Evolutionary conservation across 2,888 invertebrate genomes (phyloP), one percentile per base, ranked within the genome.

Genomic region (Plebejus argus): DNA sequence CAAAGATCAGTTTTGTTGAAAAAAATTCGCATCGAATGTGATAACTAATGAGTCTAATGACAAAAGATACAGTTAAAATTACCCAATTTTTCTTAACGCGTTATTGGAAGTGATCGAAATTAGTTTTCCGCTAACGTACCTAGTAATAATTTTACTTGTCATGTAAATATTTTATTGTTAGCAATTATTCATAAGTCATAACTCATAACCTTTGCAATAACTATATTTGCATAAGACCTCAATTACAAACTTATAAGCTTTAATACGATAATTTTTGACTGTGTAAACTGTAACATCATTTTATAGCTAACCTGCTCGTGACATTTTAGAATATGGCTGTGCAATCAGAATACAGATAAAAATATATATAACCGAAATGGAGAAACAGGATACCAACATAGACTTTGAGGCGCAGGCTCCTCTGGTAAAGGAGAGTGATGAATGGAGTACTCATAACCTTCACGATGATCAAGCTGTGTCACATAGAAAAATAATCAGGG

Each of bases 401-500:
- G 74, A 74, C 20, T 74, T 74, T 53, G 74, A 45, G 12, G 74
- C 53, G 8, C 53, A 74, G n/a, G 20, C 7, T 5, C 74, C 74
- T 23, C 15, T 74, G 23, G 72, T 72, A 12, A 74, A 53, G 28
- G 74, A 74, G 18, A 28, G 15, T 28, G 53, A 23, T 28, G 28
- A 74, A 28, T 74, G 74, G 74, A 74, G 74, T 23, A 53, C 18
- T 23, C 49, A 74, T 74, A 23, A 23, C 5, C 53, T 49, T 12
- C 28, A 45, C 8, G 53, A 74, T 28, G 86, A 83, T 77, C 86
- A 88, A 79, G 83, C 84, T 81, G 82, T 87, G 76, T 86, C 90
- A 78, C 91, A 92, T 83, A 91, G 88, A 58, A 92, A 91, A 86
- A 86, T 92, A 80, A 85, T 91, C 81, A 88, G 92, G 86, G 92